Evolutionary conservation across 2,797 vertebrate species (phyloP).

Genomic region (Aphelocoma californica): DNA sequence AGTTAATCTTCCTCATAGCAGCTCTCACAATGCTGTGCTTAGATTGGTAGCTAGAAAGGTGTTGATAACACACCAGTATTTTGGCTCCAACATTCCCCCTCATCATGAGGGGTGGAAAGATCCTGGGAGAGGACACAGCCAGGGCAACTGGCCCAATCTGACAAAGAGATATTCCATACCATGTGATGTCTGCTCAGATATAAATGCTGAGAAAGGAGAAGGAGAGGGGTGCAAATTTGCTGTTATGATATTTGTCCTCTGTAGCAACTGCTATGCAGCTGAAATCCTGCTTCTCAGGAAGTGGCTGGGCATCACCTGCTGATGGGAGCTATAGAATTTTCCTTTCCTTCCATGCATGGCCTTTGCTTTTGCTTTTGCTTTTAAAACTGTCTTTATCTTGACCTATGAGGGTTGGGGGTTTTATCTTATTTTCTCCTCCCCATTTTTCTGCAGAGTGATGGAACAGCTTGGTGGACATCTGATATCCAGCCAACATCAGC

Average conservation of each 20-base stretch:
- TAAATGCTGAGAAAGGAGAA: background rate
- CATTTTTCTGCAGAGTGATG: background rate
- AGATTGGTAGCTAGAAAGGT: background rate
- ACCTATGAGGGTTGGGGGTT: fast-evolving
- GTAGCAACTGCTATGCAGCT: fast-evolving
- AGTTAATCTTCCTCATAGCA: background rate
- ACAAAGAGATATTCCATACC: background rate
- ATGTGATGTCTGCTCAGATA: background rate
- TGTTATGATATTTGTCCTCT: background rate
- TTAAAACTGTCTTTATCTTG: background rate
- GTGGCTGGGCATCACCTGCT: background rate
- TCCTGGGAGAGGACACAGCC: background rate
- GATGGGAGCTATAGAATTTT: background rate
- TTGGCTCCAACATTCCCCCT: background rate
- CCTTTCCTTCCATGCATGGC: background rate
- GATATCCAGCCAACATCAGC: background rate
- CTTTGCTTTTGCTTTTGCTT: background rate
- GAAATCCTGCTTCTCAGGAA: background rate
- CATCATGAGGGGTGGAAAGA: background rate
- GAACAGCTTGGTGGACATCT: background rate
- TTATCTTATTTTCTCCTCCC: background rate
- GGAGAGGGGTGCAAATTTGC: fast-evolving
- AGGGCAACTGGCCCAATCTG: background rate
- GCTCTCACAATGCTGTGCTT: background rate
- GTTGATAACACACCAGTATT: background rate